phyloP scores from a whole-genome alignment of 2,888 invertebrate species.

The Phragmatobia fuliginosa region DNA sequence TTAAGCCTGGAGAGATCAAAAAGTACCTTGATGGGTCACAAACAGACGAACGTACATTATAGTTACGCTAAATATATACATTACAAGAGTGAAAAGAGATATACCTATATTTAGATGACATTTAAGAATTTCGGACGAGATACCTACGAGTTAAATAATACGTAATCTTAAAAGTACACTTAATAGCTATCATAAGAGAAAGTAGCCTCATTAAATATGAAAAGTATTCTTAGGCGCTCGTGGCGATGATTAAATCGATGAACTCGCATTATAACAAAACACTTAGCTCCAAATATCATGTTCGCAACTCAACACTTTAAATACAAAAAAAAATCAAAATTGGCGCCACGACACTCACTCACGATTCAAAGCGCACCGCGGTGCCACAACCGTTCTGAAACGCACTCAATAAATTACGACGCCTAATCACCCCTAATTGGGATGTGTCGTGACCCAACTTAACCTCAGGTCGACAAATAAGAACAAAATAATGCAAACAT shows the following conservation, averaged over 20 bases:
- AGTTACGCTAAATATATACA: background rate
- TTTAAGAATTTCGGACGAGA: conserved; percentile 3
- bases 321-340: conserved; percentile 60
- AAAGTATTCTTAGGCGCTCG: conserved; percentile 49
- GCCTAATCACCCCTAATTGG: conserved; percentile 86
- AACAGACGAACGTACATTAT: background rate
- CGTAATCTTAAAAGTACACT: conserved; percentile 26
- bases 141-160: conserved; percentile 23
- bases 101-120: conserved; percentile 1
- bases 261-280: conserved; percentile 46
- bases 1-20: background rate
- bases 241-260: conserved; percentile 52
- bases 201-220: conserved; percentile 47
- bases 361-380: conserved; percentile 71
- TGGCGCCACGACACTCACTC: conserved; percentile 71
- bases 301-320: conserved; percentile 76
- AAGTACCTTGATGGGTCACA: background rate
- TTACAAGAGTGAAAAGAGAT: background rate
- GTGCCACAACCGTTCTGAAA: conserved; percentile 65
- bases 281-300: conserved; percentile 61
- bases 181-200: conserved; percentile 52
- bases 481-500: conserved; percentile 83
- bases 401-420: conserved; percentile 84
- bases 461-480: conserved; percentile 80
- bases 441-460: conserved; percentile 84